Conservation (phyloP, 2,113 vertebrate species). For the Hiodon tergisus region DNA sequence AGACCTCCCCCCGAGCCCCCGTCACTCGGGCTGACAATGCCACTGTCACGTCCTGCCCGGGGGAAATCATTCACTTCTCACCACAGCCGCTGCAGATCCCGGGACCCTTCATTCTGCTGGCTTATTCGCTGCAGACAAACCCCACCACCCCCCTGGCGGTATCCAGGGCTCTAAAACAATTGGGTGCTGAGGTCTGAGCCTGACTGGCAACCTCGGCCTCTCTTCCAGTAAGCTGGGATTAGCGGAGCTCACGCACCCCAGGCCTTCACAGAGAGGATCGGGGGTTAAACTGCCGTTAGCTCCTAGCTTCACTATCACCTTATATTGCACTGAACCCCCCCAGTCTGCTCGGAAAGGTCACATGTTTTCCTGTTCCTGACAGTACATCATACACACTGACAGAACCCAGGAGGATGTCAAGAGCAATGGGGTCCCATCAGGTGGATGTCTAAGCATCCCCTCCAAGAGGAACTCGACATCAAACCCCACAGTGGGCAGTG, state of each 20-base stretch:
- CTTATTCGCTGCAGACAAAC: not conserved
- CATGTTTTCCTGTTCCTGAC: not conserved
- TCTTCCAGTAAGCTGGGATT: not conserved
- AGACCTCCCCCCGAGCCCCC: not conserved
- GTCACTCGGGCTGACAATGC: not conserved
- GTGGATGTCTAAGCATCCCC: not conserved
- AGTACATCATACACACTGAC: not conserved
- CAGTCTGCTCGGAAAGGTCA: not conserved
- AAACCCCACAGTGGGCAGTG: not conserved
- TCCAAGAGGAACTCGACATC: not conserved
- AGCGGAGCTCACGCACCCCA: not conserved
- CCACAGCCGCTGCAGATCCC: too few relatives aligned
- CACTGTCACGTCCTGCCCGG: not conserved
- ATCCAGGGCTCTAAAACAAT: not conserved
- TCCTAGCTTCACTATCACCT: not conserved
- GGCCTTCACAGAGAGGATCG: not conserved
- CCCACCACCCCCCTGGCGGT: slow-evolving; percentile 11
- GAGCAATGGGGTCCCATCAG: too few relatives aligned
- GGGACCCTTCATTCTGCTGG: not conserved
- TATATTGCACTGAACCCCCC: not conserved
- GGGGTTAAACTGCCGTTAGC: not conserved
- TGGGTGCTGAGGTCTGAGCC: not conserved
- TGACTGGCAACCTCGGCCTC: not conserved
- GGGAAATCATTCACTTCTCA: not conserved
- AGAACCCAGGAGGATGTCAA: too few relatives aligned